Percentiles rank a stretch among this genome's conserved stretches.
phyloP scores from a whole-genome alignment of 2,113 vertebrate species.

The Proterorhinus semilunaris region DNA sequence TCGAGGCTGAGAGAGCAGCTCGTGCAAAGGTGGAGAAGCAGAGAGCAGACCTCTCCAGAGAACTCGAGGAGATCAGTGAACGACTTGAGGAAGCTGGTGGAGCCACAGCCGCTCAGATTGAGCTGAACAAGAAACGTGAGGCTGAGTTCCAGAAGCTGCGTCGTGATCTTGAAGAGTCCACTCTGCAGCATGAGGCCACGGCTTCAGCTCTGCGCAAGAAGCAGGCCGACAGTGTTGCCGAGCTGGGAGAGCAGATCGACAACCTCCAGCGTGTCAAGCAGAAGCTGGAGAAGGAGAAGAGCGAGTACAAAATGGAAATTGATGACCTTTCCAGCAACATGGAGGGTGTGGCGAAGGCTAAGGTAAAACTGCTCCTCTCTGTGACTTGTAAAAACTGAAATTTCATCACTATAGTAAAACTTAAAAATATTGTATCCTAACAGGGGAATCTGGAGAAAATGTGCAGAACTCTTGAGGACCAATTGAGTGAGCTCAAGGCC shows the following conservation, averaged over 20 bases:
- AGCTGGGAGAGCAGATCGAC: too few species aligned
- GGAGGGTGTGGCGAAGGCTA: slow-evolving; percentile 80
- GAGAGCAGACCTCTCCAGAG: slow-evolving; percentile 71
- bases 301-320: slow-evolving; percentile 9
- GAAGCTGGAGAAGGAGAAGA: too few species aligned
- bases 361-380: slow-evolving; percentile 62
- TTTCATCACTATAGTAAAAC: not conserved
- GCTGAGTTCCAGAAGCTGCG: too few species aligned
- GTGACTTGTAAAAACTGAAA: not conserved
- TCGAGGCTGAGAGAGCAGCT: slow-evolving; percentile 82
- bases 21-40: slow-evolving; percentile 85
- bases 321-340: slow-evolving; percentile 86
- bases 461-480: slow-evolving; percentile 85
- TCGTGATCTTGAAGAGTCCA: too few species aligned
- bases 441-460: slow-evolving; percentile 85
- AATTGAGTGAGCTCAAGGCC: slow-evolving; percentile 81
- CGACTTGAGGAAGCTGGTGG: slow-evolving; percentile 73
- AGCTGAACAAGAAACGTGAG: too few species aligned
- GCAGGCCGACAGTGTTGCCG: too few species aligned
- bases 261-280: too few species aligned
- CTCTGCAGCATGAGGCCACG: too few species aligned
- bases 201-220: too few species aligned
- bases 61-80: slow-evolving; percentile 74
- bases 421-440: not conserved
- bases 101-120: slow-evolving; percentile 45